Conservation (phyloP, 2,888 invertebrate species). For the Rhabditoides inermis region DNA sequence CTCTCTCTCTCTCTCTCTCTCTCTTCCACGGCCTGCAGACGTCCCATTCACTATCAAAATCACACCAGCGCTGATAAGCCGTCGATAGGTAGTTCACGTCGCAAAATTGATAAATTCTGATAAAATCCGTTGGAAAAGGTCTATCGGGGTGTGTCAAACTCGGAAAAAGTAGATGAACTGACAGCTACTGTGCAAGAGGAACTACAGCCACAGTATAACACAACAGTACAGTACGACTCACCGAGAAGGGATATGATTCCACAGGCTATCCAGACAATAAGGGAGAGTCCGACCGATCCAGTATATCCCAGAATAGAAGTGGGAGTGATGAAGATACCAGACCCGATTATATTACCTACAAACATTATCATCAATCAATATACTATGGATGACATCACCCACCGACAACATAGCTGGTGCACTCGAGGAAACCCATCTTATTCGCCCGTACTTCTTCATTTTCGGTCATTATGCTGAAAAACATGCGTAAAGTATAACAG, state of each 20-base stretch:
- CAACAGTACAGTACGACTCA: too few species aligned
- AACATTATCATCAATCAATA: not conserved
- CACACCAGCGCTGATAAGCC: too few species aligned
- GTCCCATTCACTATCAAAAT: too few species aligned
- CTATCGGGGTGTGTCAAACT: too few species aligned
- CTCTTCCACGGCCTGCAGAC: too few species aligned
- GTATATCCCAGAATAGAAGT: conserved; percentile 34
- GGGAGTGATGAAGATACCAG: conserved; percentile 44
- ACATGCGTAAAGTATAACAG: too few species aligned
- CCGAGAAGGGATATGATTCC: conserved; percentile 75
- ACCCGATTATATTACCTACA: conserved; percentile 37
- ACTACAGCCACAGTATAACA: too few species aligned
- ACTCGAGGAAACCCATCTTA: conserved; percentile 33
- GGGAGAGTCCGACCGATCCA: conserved; percentile 66
- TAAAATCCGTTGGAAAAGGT: not conserved
- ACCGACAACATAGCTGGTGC: conserved; percentile 39
- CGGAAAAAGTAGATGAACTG: too few species aligned
- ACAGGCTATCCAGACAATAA: conserved; percentile 70
- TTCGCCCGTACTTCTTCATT: conserved; percentile 5
- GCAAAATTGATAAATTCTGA: not conserved
- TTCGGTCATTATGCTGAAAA: conserved; percentile 2
- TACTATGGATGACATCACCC: not conserved
- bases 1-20: not conserved
- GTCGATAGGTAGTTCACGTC: too few species aligned
- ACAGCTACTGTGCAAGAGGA: too few species aligned